Evolutionary conservation across 2,888 invertebrate genomes (phyloP).

Genomic region (Stramonita haemastoma): DNA sequence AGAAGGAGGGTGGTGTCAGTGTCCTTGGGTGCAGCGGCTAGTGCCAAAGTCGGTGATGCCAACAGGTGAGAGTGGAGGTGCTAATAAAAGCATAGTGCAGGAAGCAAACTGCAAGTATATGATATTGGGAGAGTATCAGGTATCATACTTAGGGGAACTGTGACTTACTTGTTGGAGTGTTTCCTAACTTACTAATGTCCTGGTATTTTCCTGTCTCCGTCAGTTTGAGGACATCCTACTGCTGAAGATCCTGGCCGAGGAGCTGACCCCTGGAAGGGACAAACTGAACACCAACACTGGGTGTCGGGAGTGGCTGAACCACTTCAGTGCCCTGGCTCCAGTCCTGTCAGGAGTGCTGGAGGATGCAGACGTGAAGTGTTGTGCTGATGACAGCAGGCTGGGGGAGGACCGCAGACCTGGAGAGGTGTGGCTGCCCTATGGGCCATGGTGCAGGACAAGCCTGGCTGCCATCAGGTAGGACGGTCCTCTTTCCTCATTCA

Average conservation of each 20-base stretch:
- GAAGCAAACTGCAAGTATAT: too few species aligned
- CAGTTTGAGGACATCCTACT: slow-evolving; percentile 54
- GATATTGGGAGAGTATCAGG: too few species aligned
- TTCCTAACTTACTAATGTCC: background rate
- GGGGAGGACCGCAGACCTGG: background rate
- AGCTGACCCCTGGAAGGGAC: slow-evolving; percentile 50
- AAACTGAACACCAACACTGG: slow-evolving; percentile 47
- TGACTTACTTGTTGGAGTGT: background rate
- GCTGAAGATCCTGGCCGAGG: slow-evolving; percentile 52
- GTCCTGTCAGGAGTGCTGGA: slow-evolving; percentile 53
- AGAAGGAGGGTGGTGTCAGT: too few species aligned
- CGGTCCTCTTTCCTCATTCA: background rate
- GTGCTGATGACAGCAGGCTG: background rate
- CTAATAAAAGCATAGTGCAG: too few species aligned
- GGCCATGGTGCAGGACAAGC: slow-evolving; percentile 4
- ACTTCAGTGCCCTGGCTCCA: slow-evolving; percentile 47
- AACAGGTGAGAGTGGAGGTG: too few species aligned
- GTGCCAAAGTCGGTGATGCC: too few species aligned
- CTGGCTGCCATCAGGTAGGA: background rate
- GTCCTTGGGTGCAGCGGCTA: too few species aligned
- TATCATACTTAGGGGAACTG: background rate
- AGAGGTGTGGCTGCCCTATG: slow-evolving; percentile 1
- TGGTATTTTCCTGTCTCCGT: background rate
- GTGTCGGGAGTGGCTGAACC: slow-evolving; percentile 54
- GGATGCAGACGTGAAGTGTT: slow-evolving; percentile 4